phyloP scores from a whole-genome alignment of 2,888 invertebrate species.

The Leptinotarsa tumamoca region DNA sequence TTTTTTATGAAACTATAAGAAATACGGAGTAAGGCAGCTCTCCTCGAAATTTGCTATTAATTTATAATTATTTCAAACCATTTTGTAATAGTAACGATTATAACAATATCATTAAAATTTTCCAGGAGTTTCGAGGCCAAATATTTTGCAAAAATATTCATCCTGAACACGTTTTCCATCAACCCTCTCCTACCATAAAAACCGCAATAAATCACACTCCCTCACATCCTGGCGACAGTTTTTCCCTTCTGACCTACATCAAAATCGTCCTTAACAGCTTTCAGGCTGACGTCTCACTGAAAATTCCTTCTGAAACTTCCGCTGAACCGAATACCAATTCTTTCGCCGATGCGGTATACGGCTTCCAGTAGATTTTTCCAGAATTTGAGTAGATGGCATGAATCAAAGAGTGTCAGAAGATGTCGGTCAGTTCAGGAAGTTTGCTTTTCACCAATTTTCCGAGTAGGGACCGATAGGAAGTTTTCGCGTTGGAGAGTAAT shows the following conservation, averaged over 20 bases:
- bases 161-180: constrained; percentile 15
- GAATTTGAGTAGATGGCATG: constrained; percentile 41
- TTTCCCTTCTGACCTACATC: constrained; percentile 31
- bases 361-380: constrained; percentile 30
- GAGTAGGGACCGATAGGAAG: constrained; percentile 54
- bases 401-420: constrained; percentile 40
- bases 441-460: constrained; percentile 49
- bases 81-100: not conserved
- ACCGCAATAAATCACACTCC: constrained; percentile 27
- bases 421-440: constrained; percentile 44
- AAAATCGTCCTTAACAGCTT: constrained; percentile 14
- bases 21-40: no score
- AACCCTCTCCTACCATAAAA: not conserved
- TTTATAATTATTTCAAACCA: no score
- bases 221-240: constrained; percentile 22
- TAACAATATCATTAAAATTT: not conserved
- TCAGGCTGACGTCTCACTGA: constrained; percentile 26
- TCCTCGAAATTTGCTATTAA: no score
- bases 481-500: constrained; percentile 56
- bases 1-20: no score
- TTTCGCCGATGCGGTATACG: not conserved
- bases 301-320: constrained; percentile 20
- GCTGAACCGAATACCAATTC: constrained; percentile 23
- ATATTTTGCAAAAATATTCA: constrained; percentile 1
- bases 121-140: not conserved